Base-by-base conservation (phyloP, 2,888 invertebrate species). In the Drosophila neonasuta region DNA sequence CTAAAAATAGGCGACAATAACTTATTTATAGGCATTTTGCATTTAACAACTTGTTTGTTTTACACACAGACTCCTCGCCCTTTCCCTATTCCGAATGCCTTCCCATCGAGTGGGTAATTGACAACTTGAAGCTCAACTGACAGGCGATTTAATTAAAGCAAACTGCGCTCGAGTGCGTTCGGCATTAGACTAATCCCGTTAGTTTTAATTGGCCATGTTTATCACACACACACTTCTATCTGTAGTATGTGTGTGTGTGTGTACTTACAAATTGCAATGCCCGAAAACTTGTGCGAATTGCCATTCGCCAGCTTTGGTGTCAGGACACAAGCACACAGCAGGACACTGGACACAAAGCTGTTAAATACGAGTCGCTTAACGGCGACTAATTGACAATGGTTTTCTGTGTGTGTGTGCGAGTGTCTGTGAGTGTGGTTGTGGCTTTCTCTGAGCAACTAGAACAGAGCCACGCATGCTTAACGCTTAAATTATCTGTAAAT, bases 401-500 rank as follows among this genome's bases (percentile, higher is more conserved):
- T 42, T 30, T 46, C 9, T 42, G 11, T 24, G 34, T 46, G 10
- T 20, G 45, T 54, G 32, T 51, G 32, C 17, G 32, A 59, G 20
- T 61, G n/a, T 55, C 11, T 46, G 39, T 52, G 17, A 34, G 20
- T 45, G 39, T 10, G 44, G 36, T 55, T 54, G 41, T 51, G 10
- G 30, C 46, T 55, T 24, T 50, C 61, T 59, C 17, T 65, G 48
- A 30, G 20, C 44, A 48, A 32, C 48, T 62, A 66, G 65, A 61
- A 24, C 57, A 48, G 24, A 46, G 65, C 62, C 58, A 50, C 50
- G 54, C 69, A 76, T 80, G 81, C 67, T 73, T 83, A 73, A 73
- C 73, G 78, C 81, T 71, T 69, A 79, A 79, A 83, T 86, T 84
- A 86, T 84, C 77, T 72, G 62, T 68, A 84, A 86, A 86, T 86